These are phyloP conservation scores for Psephotus haematonotus DNA, from an alignment of 2,113 vertebrate genomes.

Conservation along the genomic window DNA sequence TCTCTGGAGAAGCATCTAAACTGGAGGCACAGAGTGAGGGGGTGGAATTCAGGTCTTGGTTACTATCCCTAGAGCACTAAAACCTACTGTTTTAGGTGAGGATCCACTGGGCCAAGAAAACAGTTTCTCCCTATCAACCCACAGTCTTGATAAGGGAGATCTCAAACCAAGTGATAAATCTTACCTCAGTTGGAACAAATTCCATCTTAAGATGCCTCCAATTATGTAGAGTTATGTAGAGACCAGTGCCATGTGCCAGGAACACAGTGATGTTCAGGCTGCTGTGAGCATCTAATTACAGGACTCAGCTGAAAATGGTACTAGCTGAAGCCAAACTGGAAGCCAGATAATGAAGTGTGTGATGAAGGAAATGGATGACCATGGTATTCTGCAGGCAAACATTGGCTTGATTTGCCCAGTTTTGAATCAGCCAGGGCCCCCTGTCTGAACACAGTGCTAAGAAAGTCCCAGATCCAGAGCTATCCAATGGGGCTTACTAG, in stretches of 20 bases:
- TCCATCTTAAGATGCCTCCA: background rate
- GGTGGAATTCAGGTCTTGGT: background rate
- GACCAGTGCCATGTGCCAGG: background rate
- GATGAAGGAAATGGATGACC: background rate
- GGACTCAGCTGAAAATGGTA: background rate
- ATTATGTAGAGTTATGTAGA: background rate
- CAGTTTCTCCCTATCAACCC: background rate
- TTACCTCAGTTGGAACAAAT: background rate
- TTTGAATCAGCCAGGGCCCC: background rate
- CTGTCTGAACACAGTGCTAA: background rate
- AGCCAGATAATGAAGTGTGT: background rate
- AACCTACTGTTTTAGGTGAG: background rate
- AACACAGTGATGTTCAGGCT: background rate
- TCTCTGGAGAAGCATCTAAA: background rate
- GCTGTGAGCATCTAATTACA: background rate
- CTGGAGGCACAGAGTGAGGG: background rate
- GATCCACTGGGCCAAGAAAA: background rate
- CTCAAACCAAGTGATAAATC: background rate
- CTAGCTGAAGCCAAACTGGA: background rate
- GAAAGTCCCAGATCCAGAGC: background rate
- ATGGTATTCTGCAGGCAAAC: background rate
- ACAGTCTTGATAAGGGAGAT: background rate
- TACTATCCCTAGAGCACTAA: background rate
- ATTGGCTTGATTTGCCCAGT: background rate
- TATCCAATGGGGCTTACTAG: accelerated